Base-by-base conservation (phyloP, 2,797 vertebrate species). In the Pterois miles region DNA sequence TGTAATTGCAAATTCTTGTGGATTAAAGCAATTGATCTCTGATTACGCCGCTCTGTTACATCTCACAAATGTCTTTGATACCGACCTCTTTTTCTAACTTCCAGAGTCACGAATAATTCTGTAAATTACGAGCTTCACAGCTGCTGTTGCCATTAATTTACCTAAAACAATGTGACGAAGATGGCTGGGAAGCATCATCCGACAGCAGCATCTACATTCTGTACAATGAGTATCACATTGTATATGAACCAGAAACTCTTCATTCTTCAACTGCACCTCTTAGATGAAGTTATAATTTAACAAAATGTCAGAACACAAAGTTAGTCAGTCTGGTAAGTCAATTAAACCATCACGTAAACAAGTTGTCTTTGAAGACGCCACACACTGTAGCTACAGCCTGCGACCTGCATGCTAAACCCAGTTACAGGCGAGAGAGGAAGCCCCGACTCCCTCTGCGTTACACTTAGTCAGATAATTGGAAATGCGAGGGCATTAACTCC, bases 391-490 rank as follows among this genome's bases (percentile, higher is more conserved):
- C 88, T 88, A 67, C 88, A 89, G 87, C 85, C 85, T 60, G 81
- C 79, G 86, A 92, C 91, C 91, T 86, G 91, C 83, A 88, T 88
- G 86, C 90, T 91, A 93, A 93, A 93, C 91, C 89, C 89, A 74
- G 88, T 92, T 91, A 88, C 89, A 92, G 91, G 91, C 89, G 82
- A 91, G 87, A 85, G 90, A 92, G 88, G 92, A 89, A 86, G 86
- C 90, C 87, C 89, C 59, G 83, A 90, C 90, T 94, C 92, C 94
- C 92, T 94, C 88, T 86, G 87, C 90, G 90, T 95, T 93, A 95
- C 94, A 95, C 93, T 95, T 94, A 95, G 93, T 93, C 92, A 94
- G 95, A 95, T 96, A 96, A 96, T 96, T 96, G 95, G 95, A 96
- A 96, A 96, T 95, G 91, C 90, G 92, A 94, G 95, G 94, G 95